phyloP scores from a whole-genome alignment of 2,888 invertebrate genomes.

The Drosophila anomalata region DNA sequence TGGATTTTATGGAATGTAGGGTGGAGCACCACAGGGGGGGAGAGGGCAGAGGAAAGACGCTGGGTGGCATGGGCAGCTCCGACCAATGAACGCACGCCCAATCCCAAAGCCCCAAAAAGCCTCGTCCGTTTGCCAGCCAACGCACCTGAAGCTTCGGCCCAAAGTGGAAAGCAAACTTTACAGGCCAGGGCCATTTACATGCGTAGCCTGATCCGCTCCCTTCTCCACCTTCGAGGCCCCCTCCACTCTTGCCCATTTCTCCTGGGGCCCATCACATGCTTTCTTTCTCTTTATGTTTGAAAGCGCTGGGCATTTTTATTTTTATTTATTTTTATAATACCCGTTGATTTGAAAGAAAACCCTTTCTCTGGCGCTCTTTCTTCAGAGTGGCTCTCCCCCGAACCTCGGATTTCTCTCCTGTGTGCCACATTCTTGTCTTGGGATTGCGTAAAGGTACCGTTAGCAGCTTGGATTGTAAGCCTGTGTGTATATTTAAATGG shows the following conservation, averaged over 20 bases:
- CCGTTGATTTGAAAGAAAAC: constrained; percentile 62
- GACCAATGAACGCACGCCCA: constrained; percentile 44
- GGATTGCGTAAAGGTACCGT: constrained; percentile 74
- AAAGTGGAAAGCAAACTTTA: constrained; percentile 73
- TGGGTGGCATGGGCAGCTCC: constrained; percentile 14
- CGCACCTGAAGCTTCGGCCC: constrained; percentile 65
- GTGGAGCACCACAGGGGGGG: neutral
- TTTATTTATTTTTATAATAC: constrained; percentile 59
- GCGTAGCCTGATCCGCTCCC: constrained; percentile 45
- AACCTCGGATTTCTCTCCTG: constrained; percentile 34
- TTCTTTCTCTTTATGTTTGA: constrained; percentile 66
- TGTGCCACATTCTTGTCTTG: constrained; percentile 62
- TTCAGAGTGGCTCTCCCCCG: constrained; percentile 14
- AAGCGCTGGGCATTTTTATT: constrained; percentile 71
- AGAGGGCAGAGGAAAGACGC: neutral
- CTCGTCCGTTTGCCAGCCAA: constrained; percentile 51
- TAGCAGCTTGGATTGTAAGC: constrained; percentile 58
- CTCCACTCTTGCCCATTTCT: constrained; percentile 16
- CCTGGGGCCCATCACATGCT: constrained; percentile 12
- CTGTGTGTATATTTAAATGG: constrained; percentile 66
- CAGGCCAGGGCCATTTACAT: constrained; percentile 67
- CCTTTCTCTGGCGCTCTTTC: constrained; percentile 63
- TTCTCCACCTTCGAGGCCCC: neutral
- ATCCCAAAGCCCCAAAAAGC: constrained; percentile 19
- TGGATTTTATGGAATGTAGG: constrained; percentile 6